phyloP scores from a whole-genome alignment of 1,140 invertebrate species.

The Sinella curviseta region DNA sequence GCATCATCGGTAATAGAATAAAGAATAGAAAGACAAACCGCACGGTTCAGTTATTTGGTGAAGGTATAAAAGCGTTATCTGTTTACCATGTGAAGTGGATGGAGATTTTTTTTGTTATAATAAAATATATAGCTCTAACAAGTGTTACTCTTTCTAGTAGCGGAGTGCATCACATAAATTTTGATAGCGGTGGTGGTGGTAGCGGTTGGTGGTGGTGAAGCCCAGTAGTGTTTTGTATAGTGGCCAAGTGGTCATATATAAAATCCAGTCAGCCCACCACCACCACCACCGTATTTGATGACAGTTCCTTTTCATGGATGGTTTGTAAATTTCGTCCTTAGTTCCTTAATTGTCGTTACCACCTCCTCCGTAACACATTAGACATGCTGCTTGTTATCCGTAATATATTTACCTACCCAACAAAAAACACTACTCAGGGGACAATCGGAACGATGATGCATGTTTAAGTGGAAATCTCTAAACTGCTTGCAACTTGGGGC shows the following conservation, averaged over 20 bases:
- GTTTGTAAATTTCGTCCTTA: slow-evolving; percentile 35
- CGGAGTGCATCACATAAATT: slow-evolving; percentile 9
- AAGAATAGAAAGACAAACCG: neutral
- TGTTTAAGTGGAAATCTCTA: too few relatives aligned
- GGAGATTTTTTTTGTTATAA: neutral
- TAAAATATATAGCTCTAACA: neutral
- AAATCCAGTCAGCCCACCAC: neutral
- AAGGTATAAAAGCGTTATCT: neutral
- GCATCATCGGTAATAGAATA: neutral
- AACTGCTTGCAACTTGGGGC: too few relatives aligned
- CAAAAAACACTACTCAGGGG: too few relatives aligned
- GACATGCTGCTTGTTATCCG: neutral
- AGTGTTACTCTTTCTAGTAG: neutral
- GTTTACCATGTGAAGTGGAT: neutral
- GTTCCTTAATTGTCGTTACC: slow-evolving; percentile 32
- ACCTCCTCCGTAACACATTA: slow-evolving; percentile 1
- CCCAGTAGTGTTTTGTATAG: too few relatives aligned
- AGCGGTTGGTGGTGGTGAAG: too few relatives aligned
- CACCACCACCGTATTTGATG: slow-evolving; percentile 27
- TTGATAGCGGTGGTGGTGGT: neutral
- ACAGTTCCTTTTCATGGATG: slow-evolving; percentile 40
- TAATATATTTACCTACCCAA: too few relatives aligned
- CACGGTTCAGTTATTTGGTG: slow-evolving; percentile 11
- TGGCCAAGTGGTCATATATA: neutral
- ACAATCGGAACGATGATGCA: too few relatives aligned